Evolutionary conservation across 1,140 invertebrate genomes (phyloP), one percentile per base, ranked within the genome.

Genomic region (Cotesia typhae): DNA sequence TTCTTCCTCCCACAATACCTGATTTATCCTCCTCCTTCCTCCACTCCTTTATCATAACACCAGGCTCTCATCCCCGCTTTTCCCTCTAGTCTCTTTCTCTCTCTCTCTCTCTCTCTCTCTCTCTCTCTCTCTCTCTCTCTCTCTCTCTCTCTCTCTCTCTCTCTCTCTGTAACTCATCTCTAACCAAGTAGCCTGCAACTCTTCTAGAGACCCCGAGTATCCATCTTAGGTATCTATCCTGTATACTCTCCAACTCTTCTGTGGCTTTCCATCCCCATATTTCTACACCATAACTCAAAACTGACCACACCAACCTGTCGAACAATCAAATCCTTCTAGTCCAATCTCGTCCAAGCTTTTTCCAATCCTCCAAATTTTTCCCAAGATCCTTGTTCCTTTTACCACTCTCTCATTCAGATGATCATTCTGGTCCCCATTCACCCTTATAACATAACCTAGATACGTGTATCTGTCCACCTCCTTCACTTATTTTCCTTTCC

Each of bases 391-490:
- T 36, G 61, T 4, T n/a, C 14, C 72, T 68, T 73, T 63, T n/a
- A 4, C 35, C 36, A 64, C 60, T 36, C 72, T 73, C 37, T 69
- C 37, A 41, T 69, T 52, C 3, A 68, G 4, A 3, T 73, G 65
- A 4, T 52, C 57, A 3, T 68, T 38, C 20, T 73, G 65, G 36
- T 59, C 61, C 12, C 66, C 57, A 53, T 73, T 73, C 55, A 38
- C 9, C 37, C 14, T 53, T 17, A 73, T 14, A 35, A 67, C 59
- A 35, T 61, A 73, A 2, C 72, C 72, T 35, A 73, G n/a, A 14
- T 73, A 73, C n/a, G 14, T 51, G 14, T 69, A 63, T 12, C 51
- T 57, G 5, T 36, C 61, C 20, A 68, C 72, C 41, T 69, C 72
- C 17, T 68, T 37, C 10, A 73, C 17, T 47, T 55, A 36, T 51